phyloP scores from a whole-genome alignment of 2,888 invertebrate species.

The Plutella xylostella region DNA sequence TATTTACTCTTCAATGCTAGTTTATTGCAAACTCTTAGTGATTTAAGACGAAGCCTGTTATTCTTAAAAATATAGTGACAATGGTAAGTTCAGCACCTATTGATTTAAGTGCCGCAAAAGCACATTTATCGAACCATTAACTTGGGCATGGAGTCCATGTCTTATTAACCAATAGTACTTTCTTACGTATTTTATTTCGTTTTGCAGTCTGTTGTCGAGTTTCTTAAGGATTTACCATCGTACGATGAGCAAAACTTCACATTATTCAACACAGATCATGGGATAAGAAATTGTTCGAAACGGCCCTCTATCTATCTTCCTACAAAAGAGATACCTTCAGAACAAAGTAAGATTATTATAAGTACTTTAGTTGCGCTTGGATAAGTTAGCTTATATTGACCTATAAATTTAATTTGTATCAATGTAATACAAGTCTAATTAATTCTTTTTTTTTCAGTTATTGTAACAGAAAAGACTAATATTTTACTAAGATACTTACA shows the following conservation, averaged over 20 bases:
- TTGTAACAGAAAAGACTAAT: conserved; percentile 95
- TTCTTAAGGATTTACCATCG: conserved; percentile 90
- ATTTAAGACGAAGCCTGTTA: too few relatives aligned
- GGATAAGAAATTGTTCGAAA: conserved; percentile 83
- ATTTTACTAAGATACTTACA: conserved; percentile 93
- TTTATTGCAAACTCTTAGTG: too few relatives aligned
- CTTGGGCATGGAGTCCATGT: too few relatives aligned
- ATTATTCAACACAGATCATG: conserved; percentile 88
- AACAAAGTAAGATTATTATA: conserved; percentile 78
- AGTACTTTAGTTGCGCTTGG: not conserved
- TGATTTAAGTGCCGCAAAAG: too few relatives aligned
- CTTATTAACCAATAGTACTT: too few relatives aligned
- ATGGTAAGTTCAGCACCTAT: too few relatives aligned
- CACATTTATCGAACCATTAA: too few relatives aligned
- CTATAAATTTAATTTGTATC: too few relatives aligned
- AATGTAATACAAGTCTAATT: not conserved
- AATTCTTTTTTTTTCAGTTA: conserved; percentile 73
- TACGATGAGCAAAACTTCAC: conserved; percentile 93
- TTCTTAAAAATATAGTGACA: too few relatives aligned
- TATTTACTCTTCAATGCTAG: too few relatives aligned
- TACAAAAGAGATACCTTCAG: conserved; percentile 92
- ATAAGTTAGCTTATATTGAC: too few relatives aligned
- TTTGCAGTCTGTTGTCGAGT: conserved; percentile 85
- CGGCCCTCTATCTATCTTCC: conserved; percentile 92
- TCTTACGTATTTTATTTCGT: too few relatives aligned